Base-by-base conservation (phyloP, 2,888 invertebrate species). In the Agrotis ipsilon region DNA sequence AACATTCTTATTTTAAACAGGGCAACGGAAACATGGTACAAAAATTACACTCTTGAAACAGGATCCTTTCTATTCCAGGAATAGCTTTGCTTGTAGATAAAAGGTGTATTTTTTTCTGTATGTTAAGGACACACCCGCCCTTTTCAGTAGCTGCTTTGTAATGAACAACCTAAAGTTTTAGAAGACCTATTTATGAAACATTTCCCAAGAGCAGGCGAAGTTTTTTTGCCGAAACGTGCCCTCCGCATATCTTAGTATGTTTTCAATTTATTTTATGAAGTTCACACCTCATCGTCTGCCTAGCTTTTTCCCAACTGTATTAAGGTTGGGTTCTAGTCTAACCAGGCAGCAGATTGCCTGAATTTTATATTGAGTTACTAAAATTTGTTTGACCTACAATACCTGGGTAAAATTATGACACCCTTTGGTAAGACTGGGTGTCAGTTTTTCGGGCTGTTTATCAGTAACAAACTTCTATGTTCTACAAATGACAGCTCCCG, bases 211-310 rank as follows among this genome's bases (percentile, higher is more conserved):
- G 49, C 21, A 19, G 14, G 39, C 16, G 7, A 72, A 62, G 18
- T 63, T 76, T 66, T 51, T 65, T 65, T 60, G 21, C 57, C 46
- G 11, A 65, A 69, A 54, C 59, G 60, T 32, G 24, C 54, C 46
- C n/a, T 16, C 18, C 55, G 80, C 48, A 16, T 74, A 49, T 48
- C 46, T 55, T 11, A 59, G 24, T 65, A 54, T 48, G 46, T 62
- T 65, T 72, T 55, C 66, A 55, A 55, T 79, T 80, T 80, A 80
- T 72, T 64, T 76, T 71, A 76, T 62, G 46, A 72, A 67, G 39
- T 67, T 63, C 39, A 14, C 66, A 60, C 48, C 27, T 46, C 24
- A 3, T 55, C 13, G n/a, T 32, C n/a, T 55, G n/a, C 27, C 2
- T 54, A 54, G 6, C n/a, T n/a, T 32, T 6, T 32, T n/a, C 7